Base-by-base conservation (phyloP, 2,797 vertebrate genomes). In the Phoxinus dragarum region DNA sequence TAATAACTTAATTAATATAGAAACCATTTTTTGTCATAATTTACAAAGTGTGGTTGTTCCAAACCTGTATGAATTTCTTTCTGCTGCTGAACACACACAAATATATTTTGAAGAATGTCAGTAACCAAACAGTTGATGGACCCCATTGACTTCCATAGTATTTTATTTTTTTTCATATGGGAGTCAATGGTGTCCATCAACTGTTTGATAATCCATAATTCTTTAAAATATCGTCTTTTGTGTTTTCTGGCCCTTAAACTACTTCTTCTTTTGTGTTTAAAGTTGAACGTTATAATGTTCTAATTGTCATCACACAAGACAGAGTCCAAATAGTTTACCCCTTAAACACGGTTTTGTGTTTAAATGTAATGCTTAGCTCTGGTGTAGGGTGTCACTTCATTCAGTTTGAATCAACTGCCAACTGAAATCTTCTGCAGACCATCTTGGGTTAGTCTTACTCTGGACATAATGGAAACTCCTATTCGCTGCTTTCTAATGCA, bases 381-480 rank as follows among this genome's bases (percentile, higher is more conserved):
- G 34, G 56, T 40, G 44, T 11, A 42, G 31, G 31, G 34, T 80
- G n/a, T 52, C 31, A 31, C n/a, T 64, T 64, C 5, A 78, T 56
- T 59, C 17, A n/a, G 19, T 82, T 74, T 64, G 5, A 82, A 47
- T 36, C 44, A 27, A 27, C 49, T 68, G 74, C 5, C 21, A 49
- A 23, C 64, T 69, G 23, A 42, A 64, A 82, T 78, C 82, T 77
- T 76, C 61, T 34, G 59, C 47, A 17, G 72, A 80, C 8, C 19
- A 71, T 49, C 44, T 47, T 84, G 52, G 72, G 66, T 49, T 87
- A 74, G 80, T 84, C 52, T 76, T 84, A 82, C 74, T 2, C 19
- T 42, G 64, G 61, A 49, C 84, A 86, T 82, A 88, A 85, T 88
- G 89, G 89, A 90, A 88, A 89, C 82, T 74, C 27, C 16, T 80